phyloP scores from a whole-genome alignment of 2,888 invertebrate genomes.

The Polydrusus tereticollis region DNA sequence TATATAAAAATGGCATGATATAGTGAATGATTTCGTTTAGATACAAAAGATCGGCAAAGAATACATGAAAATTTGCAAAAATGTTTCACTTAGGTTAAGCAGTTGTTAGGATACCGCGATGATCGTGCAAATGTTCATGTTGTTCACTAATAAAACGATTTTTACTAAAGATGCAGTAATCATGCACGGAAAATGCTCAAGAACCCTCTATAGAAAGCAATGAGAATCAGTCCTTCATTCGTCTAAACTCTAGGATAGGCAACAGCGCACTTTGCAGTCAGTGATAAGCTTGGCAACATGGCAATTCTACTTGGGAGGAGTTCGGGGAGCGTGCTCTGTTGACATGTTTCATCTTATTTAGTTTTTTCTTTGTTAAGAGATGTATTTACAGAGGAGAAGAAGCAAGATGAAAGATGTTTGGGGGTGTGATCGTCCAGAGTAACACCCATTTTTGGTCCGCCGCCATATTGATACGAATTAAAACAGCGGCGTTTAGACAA shows the following conservation, averaged over 20 bases:
- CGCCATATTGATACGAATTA: no score
- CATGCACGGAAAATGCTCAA: constrained; percentile 26
- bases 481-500: neutral
- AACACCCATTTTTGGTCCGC: no score
- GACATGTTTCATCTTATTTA: neutral
- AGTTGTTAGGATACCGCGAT: neutral
- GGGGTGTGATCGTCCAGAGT: no score
- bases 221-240: constrained; percentile 20
- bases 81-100: neutral
- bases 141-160: constrained; percentile 31
- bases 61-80: constrained; percentile 6
- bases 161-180: constrained; percentile 7
- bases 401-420: no score
- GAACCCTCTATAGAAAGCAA: constrained; percentile 11
- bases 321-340: neutral
- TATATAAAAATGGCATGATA: neutral
- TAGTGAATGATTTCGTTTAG: constrained; percentile 3
- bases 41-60: neutral
- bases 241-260: constrained; percentile 15
- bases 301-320: neutral
- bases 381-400: no score
- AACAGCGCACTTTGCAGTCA: neutral
- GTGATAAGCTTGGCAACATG: constrained; percentile 10
- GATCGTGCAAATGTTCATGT: constrained; percentile 6
- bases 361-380: no score